phyloP scores from a whole-genome alignment of 2,113 vertebrate species.

The Sclerurus mexicanus region DNA sequence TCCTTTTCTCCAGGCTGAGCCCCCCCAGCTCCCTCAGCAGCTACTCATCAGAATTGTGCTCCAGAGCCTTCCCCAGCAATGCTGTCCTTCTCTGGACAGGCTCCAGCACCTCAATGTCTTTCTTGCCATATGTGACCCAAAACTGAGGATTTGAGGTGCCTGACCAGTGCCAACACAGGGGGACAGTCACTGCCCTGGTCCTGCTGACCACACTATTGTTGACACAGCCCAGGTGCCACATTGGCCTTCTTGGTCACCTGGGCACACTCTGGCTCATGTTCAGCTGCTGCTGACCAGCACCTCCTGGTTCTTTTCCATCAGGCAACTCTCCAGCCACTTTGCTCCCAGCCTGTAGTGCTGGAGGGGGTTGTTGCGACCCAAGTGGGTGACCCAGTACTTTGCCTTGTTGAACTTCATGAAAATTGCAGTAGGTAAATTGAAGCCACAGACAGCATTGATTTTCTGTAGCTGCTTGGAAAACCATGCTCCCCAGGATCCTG shows the following conservation, averaged over 20 bases:
- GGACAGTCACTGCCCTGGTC: neutral
- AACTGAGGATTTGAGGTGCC: accelerated
- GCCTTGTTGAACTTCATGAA: neutral
- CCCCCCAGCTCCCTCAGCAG: neutral
- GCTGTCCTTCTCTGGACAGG: accelerated
- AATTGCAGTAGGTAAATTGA: neutral
- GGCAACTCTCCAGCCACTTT: neutral
- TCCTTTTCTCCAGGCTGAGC: neutral
- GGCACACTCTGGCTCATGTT: neutral
- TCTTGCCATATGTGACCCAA: accelerated
- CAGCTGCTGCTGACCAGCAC: neutral
- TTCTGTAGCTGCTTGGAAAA: neutral
- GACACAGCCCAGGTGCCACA: neutral
- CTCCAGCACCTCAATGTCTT: neutral
- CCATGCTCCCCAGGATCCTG: neutral
- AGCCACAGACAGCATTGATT: neutral
- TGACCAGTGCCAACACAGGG: neutral
- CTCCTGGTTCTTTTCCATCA: neutral
- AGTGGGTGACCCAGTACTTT: accelerated
- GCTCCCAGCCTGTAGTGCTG: neutral
- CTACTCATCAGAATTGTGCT: neutral
- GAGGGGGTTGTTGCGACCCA: accelerated
- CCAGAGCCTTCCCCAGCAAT: neutral
- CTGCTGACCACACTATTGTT: neutral
- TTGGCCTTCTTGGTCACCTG: neutral